phyloP scores from a whole-genome alignment of 2,113 vertebrate species.

The Sceloporus undulatus region DNA sequence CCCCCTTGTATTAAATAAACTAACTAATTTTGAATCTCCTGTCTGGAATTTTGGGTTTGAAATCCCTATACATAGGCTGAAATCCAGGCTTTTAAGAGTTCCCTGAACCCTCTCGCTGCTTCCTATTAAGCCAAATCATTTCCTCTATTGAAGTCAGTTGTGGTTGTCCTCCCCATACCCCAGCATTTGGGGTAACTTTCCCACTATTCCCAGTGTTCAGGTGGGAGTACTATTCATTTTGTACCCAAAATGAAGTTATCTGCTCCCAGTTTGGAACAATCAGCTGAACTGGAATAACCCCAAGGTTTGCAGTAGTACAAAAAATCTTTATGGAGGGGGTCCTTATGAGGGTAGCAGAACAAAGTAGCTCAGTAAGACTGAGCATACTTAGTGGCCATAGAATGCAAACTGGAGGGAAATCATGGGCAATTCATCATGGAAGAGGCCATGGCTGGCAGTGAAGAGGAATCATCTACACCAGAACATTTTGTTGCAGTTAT shows the following conservation, averaged over 20 bases:
- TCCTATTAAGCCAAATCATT: no score
- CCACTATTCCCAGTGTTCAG: neutral
- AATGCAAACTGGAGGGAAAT: neutral
- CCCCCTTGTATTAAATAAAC: no score
- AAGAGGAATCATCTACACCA: neutral
- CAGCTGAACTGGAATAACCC: neutral
- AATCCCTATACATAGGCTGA: no score
- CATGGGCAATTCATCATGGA: neutral
- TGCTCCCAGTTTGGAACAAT: neutral
- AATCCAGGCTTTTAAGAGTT: no score
- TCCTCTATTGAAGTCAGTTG: no score
- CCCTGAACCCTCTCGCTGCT: no score
- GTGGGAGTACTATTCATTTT: neutral
- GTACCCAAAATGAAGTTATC: neutral
- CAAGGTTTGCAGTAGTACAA: neutral
- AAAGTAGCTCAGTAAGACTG: neutral
- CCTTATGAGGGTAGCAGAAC: neutral
- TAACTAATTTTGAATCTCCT: no score
- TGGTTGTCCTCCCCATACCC: no score
- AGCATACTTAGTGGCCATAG: neutral
- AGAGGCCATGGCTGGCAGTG: neutral
- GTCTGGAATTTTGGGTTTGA: no score
- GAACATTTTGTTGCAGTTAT: neutral
- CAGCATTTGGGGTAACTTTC: no score
- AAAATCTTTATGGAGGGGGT: neutral